Evolutionary conservation across 2,113 vertebrate genomes (phyloP).

Genomic region (Oryctolagus cuniculus): DNA sequence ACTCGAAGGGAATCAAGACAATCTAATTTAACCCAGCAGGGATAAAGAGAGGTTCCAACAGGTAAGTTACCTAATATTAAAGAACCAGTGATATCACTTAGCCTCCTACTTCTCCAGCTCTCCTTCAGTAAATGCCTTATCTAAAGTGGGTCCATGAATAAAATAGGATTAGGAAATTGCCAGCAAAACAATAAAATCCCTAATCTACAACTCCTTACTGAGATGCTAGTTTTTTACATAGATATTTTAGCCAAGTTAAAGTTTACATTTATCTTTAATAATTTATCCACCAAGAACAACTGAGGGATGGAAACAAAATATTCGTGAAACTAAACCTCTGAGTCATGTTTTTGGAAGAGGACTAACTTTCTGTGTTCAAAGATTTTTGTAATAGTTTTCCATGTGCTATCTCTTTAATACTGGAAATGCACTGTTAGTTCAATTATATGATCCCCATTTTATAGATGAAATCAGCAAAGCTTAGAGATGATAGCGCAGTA

Average conservation of each 20-base stretch:
- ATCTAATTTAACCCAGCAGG: not conserved
- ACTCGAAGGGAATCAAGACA: not conserved
- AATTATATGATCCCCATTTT: not conserved
- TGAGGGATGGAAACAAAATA: constrained; percentile 48
- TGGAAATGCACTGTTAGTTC: constrained; percentile 24
- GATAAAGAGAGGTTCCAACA: not conserved
- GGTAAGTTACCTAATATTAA: not conserved
- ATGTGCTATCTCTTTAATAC: constrained; percentile 46
- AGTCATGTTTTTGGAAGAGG: constrained; percentile 38
- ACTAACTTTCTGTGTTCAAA: not conserved
- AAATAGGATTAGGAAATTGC: not conserved
- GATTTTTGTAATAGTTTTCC: constrained; percentile 40
- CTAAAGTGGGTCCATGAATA: not conserved
- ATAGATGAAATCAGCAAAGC: not conserved
- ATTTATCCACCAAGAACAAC: not conserved
- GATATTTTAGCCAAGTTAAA: not conserved
- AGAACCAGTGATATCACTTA: not conserved
- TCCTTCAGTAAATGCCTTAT: not conserved
- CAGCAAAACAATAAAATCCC: not conserved
- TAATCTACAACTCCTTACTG: not conserved
- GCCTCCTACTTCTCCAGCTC: not conserved
- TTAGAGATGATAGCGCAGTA: not conserved
- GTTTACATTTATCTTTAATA: constrained; percentile 50
- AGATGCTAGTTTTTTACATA: constrained; percentile 19
- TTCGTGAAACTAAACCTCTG: constrained; percentile 12